Conservation (phyloP, 2,113 vertebrate species). For the Anguilla rostrata region DNA sequence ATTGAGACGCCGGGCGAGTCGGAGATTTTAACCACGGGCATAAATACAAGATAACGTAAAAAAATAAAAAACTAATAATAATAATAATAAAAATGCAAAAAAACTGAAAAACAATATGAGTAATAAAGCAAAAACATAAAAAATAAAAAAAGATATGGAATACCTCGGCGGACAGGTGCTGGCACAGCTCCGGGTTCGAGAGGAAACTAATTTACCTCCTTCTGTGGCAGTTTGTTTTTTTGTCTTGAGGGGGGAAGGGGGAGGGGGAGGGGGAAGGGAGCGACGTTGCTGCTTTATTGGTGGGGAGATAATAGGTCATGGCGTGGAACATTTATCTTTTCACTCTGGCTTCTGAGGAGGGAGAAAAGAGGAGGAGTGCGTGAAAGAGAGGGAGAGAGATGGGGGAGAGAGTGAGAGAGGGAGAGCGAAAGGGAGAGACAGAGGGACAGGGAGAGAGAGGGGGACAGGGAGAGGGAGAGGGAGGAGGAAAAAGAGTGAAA, state of each 20-base stretch:
- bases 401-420: background rate
- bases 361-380: background rate
- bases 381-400: background rate
- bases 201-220: slow-evolving; percentile 18
- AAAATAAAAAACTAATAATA: slow-evolving; percentile 56
- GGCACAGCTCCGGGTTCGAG: slow-evolving; percentile 8
- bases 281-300: slow-evolving; percentile 49
- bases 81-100: slow-evolving; percentile 21
- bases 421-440: background rate
- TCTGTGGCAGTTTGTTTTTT: slow-evolving; percentile 39
- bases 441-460: background rate
- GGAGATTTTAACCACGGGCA: slow-evolving; percentile 41
- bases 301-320: slow-evolving; percentile 58
- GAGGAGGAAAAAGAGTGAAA: background rate
- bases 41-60: slow-evolving; percentile 58
- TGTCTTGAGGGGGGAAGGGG: background rate
- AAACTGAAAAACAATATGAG: slow-evolving; percentile 56
- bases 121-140: slow-evolving; percentile 41
- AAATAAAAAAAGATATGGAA: slow-evolving; percentile 48
- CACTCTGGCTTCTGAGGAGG: slow-evolving; percentile 38
- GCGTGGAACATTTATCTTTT: slow-evolving; percentile 61
- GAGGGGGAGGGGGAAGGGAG: background rate
- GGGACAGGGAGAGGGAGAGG: background rate
- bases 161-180: slow-evolving; percentile 39
- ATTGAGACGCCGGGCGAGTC: slow-evolving; percentile 33